These are phyloP conservation scores for Misgurnus anguillicaudatus DNA, from an alignment of 2,113 vertebrate genomes.

Conservation along the genomic window DNA sequence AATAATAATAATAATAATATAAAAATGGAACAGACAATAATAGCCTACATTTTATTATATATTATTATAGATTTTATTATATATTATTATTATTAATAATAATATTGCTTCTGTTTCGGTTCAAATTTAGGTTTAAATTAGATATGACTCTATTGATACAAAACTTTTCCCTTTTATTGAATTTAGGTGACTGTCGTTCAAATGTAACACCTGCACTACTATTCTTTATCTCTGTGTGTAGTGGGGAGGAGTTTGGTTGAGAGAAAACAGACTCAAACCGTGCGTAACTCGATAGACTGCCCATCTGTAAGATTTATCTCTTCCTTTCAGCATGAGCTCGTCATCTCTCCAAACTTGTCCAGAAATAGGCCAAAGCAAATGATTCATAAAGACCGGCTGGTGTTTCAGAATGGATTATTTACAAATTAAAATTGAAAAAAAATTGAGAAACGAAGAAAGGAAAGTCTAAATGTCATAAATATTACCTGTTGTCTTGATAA, in stretches of 20 bases:
- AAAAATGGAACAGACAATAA: no score
- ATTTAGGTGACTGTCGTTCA: background rate
- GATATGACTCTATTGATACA: background rate
- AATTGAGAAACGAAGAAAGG: conserved; percentile 30
- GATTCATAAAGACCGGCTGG: conserved; percentile 45
- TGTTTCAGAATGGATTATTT: conserved; percentile 35
- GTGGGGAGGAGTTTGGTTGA: conserved; percentile 43
- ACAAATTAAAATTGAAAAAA: background rate
- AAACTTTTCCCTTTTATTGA: background rate
- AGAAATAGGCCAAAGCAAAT: conserved; percentile 40
- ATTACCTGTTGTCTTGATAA: conserved; percentile 81
- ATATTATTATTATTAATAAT: no score
- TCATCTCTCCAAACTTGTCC: conserved; percentile 45
- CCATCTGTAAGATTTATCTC: conserved; percentile 53
- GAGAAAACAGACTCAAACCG: conserved; percentile 40
- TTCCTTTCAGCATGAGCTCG: conserved; percentile 50
- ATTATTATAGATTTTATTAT: no score
- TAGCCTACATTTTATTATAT: no score
- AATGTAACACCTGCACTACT: conserved; percentile 28
- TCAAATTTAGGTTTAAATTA: background rate
- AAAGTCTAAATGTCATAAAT: conserved; percentile 39
- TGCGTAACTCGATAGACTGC: conserved; percentile 54
- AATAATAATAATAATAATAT: no score
- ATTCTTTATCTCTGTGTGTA: background rate
- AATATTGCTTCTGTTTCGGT: no score